Evolutionary conservation across 2,888 invertebrate genomes (phyloP).

Genomic region (Harpalus rubripes): DNA sequence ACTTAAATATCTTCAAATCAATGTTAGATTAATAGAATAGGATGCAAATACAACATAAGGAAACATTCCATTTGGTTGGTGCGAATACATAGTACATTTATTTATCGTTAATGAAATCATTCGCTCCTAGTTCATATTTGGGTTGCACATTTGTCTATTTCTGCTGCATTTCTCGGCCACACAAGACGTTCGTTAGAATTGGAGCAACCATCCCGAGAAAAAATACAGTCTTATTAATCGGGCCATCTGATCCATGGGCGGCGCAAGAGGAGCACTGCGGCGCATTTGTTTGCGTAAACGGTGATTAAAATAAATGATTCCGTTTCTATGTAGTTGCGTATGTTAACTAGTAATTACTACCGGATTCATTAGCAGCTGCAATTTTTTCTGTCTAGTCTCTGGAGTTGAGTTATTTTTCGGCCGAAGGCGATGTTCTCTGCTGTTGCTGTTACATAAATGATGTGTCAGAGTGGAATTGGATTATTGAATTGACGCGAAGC

Average conservation of each 20-base stretch:
- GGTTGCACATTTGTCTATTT: constrained; percentile 38
- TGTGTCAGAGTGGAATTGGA: constrained; percentile 29
- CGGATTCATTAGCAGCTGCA: constrained; percentile 59
- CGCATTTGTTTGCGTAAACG: constrained; percentile 66
- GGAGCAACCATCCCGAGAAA: constrained; percentile 55
- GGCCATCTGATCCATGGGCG: constrained; percentile 25
- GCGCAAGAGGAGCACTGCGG: constrained; percentile 37
- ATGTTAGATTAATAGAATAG: too few relatives aligned
- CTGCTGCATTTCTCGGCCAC: constrained; percentile 50
- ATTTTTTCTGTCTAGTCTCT: constrained; percentile 11
- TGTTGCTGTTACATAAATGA: constrained; percentile 6
- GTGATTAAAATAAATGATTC: constrained; percentile 66
- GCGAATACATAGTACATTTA: not conserved
- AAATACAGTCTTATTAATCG: constrained; percentile 57
- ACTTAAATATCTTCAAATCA: too few relatives aligned
- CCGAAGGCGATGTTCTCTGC: constrained; percentile 4
- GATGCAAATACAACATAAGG: not conserved
- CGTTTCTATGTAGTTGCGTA: constrained; percentile 49
- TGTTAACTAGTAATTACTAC: constrained; percentile 63
- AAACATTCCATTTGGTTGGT: not conserved
- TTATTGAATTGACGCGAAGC: constrained; percentile 40
- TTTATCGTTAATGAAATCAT: constrained; percentile 35
- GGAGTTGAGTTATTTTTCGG: constrained; percentile 27
- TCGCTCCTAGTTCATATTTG: constrained; percentile 6
- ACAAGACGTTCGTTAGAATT: constrained; percentile 54